Percentiles rank a stretch among this genome's conserved stretches.
Evolutionary conservation across 2,113 vertebrate species (phyloP).

Genomic region (Sprattus sprattus): DNA sequence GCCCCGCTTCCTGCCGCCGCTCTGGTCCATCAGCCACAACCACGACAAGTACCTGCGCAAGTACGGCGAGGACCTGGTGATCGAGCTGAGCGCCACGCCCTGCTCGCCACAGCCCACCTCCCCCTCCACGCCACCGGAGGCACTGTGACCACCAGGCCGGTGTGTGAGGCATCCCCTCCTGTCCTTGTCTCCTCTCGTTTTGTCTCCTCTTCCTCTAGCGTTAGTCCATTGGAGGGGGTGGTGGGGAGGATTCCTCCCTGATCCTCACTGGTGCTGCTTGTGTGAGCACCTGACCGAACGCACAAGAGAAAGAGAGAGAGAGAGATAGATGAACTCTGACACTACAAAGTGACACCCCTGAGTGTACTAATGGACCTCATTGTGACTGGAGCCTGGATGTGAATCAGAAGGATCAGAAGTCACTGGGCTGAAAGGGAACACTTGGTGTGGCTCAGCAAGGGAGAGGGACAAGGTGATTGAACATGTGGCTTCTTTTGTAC

Average conservation of each 20-base stretch:
- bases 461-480: background rate
- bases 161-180: too few relatives aligned
- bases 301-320: too few relatives aligned
- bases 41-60: conserved; percentile 90
- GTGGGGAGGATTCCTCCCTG: too few relatives aligned
- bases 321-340: conserved; percentile 26
- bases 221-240: too few relatives aligned
- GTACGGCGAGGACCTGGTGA: conserved; percentile 81
- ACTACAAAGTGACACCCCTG: background rate
- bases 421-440: conserved; percentile 24
- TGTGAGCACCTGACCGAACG: too few relatives aligned
- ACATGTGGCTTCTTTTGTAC: conserved; percentile 48
- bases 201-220: too few relatives aligned
- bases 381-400: conserved; percentile 8
- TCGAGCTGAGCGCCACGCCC: conserved; percentile 67
- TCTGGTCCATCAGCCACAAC: conserved; percentile 93
- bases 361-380: conserved; percentile 22
- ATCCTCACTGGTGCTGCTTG: too few relatives aligned
- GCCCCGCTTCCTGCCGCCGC: conserved; percentile 84
- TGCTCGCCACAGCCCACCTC: background rate
- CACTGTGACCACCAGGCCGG: background rate
- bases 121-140: background rate
- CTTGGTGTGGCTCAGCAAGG: conserved; percentile 20
- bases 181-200: too few relatives aligned
- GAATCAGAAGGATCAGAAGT: conserved; percentile 12